Evolutionary conservation across 2,797 vertebrate genomes (phyloP).

Genomic region (Danio kyathit): DNA sequence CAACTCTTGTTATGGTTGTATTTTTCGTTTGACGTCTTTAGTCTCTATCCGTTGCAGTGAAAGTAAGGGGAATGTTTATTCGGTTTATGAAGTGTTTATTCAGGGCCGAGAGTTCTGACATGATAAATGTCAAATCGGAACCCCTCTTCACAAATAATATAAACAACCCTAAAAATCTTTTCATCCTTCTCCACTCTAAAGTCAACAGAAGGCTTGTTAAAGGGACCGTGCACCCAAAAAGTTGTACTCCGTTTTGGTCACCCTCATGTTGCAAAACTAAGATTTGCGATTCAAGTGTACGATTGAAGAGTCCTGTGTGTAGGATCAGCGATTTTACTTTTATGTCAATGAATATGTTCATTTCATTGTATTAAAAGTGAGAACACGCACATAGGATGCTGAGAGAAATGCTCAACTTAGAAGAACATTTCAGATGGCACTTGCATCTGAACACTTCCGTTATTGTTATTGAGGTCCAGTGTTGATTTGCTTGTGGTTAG

Average conservation of each 20-base stretch:
- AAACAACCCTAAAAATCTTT: conserved; percentile 24
- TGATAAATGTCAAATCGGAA: conserved; percentile 31
- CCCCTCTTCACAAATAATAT: conserved; percentile 16
- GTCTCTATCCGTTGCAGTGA: neutral
- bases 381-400: no score
- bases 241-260: neutral
- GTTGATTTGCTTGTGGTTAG: neutral
- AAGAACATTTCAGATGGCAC: no score
- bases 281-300: neutral
- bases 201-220: conserved; percentile 25
- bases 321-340: no score
- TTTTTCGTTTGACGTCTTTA: neutral
- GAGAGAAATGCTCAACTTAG: no score
- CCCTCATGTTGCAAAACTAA: neutral
- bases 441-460: neutral
- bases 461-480: neutral
- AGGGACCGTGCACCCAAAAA: neutral
- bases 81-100: conserved; percentile 29
- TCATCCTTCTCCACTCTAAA: conserved; percentile 2
- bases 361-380: no score
- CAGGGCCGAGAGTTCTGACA: conserved; percentile 10
- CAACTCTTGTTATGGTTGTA: neutral
- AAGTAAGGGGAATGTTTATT: conserved; percentile 33
- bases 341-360: no score
- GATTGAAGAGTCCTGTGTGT: no score